These are phyloP conservation scores for Spisula solida DNA, from an alignment of 2,888 invertebrate genomes.

Conservation along the genomic window DNA sequence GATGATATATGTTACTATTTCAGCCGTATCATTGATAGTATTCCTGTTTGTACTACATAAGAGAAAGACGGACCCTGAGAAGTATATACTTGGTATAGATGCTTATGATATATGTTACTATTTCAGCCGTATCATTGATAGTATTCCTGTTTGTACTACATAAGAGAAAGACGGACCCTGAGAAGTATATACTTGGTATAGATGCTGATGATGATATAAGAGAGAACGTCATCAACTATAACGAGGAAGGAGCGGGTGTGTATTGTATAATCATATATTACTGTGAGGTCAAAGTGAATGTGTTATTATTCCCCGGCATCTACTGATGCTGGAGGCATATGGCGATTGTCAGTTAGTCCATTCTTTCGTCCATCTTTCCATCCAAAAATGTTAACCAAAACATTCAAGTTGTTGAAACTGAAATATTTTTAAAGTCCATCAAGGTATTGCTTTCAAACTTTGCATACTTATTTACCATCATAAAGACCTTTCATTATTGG, in stretches of 20 bases:
- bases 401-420: too few species aligned
- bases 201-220: conserved; percentile 99
- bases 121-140: conserved; percentile 89
- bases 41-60: conserved; percentile 89
- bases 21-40: conserved; percentile 91
- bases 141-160: conserved; percentile 90
- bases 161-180: conserved; percentile 92
- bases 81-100: conserved; percentile 97
- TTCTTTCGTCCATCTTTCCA: too few species aligned
- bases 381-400: too few species aligned
- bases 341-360: too few species aligned
- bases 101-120: conserved; percentile 89
- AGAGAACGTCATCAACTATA: conserved; percentile 99
- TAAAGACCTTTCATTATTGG: too few species aligned
- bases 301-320: too few species aligned
- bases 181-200: conserved; percentile 95
- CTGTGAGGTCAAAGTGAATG: too few species aligned
- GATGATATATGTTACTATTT: conserved; percentile 85
- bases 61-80: conserved; percentile 92
- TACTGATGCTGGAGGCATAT: too few species aligned
- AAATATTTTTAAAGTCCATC: too few species aligned
- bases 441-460: too few species aligned
- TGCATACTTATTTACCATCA: too few species aligned
- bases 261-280: neutral
- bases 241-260: conserved; percentile 99